Evolutionary conservation across 2,797 vertebrate species (phyloP).

Genomic region (Lepus oiostolus): DNA sequence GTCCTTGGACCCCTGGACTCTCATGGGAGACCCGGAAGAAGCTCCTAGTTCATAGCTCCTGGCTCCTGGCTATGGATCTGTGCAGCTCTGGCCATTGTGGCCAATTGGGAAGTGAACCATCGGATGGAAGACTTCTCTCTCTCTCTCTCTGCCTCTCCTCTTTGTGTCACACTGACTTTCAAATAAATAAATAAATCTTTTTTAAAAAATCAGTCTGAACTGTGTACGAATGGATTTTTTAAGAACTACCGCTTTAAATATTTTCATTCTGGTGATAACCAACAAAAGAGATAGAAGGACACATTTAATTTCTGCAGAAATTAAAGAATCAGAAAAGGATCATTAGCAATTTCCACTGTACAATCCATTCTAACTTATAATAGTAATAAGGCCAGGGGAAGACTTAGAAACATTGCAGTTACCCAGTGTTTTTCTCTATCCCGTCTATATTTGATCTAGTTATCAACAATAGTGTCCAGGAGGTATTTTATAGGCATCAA

Average conservation of each 20-base stretch:
- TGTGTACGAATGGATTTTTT: conserved; percentile 31
- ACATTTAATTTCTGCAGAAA: conserved; percentile 6
- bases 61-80: too few species aligned
- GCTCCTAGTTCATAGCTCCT: too few species aligned
- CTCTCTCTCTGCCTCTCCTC: too few species aligned
- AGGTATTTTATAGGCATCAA: conserved; percentile 28
- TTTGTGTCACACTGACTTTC: too few species aligned
- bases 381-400: neutral
- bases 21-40: too few species aligned
- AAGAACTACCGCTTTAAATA: neutral
- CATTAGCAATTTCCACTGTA: neutral
- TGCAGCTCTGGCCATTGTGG: too few species aligned
- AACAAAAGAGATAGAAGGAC: conserved; percentile 43
- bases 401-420: neutral
- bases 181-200: too few species aligned
- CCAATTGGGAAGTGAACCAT: too few species aligned
- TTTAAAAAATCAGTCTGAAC: neutral
- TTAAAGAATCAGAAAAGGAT: conserved; percentile 23
- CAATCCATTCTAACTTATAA: neutral
- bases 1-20: too few species aligned
- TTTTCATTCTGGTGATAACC: conserved; percentile 47
- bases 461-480: neutral
- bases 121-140: too few species aligned
- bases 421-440: neutral
- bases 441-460: neutral